These are phyloP conservation scores for Sebastes nivosus DNA, from an alignment of 2,797 vertebrate species.

Conservation along the genomic window DNA sequence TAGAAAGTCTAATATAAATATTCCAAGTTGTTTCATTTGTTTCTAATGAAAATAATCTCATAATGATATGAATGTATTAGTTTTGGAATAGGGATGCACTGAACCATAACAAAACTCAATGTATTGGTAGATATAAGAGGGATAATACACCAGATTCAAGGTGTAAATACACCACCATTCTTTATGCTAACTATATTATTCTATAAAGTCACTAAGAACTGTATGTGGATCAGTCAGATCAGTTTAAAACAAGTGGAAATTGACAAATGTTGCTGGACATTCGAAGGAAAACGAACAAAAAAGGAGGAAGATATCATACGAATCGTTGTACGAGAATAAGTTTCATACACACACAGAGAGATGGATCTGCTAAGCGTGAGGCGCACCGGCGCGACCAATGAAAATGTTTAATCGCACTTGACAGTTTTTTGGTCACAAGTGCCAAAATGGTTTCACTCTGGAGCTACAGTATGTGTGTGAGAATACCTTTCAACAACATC, in stretches of 20 bases:
- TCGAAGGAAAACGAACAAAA: too few relatives aligned
- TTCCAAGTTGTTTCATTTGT: neutral
- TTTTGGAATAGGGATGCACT: neutral
- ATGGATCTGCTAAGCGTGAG: rapidly evolving
- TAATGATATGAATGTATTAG: neutral
- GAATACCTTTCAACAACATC: neutral
- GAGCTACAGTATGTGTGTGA: neutral
- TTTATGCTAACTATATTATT: neutral
- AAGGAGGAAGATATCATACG: too few relatives aligned
- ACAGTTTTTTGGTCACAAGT: too few relatives aligned
- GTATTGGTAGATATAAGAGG: neutral
- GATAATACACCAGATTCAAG: neutral
- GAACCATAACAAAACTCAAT: neutral
- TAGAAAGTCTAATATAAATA: neutral
- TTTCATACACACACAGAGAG: too few relatives aligned
- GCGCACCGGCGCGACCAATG: rapidly evolving
- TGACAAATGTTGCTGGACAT: too few relatives aligned
- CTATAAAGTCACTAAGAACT: neutral
- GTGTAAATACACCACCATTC: neutral
- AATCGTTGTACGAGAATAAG: too few relatives aligned
- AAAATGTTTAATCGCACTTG: too few relatives aligned
- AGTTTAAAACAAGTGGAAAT: too few relatives aligned
- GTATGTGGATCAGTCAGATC: neutral
- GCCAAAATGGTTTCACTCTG: neutral
- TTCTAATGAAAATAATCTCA: neutral